Base-by-base conservation (phyloP, 2,113 vertebrate genomes). In the Sigmodon hispidus region DNA sequence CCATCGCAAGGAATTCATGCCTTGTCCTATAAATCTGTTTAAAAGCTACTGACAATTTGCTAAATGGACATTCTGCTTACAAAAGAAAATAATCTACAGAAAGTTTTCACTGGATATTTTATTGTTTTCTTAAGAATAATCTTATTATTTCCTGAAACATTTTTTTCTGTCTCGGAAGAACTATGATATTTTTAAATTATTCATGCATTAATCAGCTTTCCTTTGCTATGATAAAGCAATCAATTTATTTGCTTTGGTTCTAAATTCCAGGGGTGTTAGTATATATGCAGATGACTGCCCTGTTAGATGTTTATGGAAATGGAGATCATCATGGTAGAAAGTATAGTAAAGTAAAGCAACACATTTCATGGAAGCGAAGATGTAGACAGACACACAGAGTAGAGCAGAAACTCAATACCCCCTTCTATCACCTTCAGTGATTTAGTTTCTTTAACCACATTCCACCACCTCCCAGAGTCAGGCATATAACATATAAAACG, bases 121-220 rank as follows among this genome's bases (percentile, higher is more conserved):
- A 73, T 67, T 94, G 57, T 21, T 1, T 57, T n/a, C 8, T 75
- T 90, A 45, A 94, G 40, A 94, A 50, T 34, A 8, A 97, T 85
- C 22, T 85, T 34, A 89, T 36, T 24, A 90, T 17, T 55, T 83
- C 65, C 24, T 13, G 1, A 84, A 93, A 87, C 9, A 87, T 93
- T 75, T n/a, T 76, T 52, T 11, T 5, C 17, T 84, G 26, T 83
- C 73, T 93, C 77, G 89, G 52, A 93, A 52, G 19, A 61, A 45
- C 34, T 80, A 22, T 31, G 65, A 92, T 4, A 43, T 11, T 52
- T 75, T 91, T 83, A 79, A 77, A 93, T 61, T 87, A 65, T 36
- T 19, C 21, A 43, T 43, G 4, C 1, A 36, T 43, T 40, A 69
- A 2, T 55, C 34, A 69, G 36, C 34, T 89, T 67, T 43, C 50